A percentile compares a stretch with the other conserved stretches of the same genome.
These are phyloP conservation scores for Rhea pennata DNA, from an alignment of 2,113 vertebrate genomes.

Conservation along the genomic window DNA sequence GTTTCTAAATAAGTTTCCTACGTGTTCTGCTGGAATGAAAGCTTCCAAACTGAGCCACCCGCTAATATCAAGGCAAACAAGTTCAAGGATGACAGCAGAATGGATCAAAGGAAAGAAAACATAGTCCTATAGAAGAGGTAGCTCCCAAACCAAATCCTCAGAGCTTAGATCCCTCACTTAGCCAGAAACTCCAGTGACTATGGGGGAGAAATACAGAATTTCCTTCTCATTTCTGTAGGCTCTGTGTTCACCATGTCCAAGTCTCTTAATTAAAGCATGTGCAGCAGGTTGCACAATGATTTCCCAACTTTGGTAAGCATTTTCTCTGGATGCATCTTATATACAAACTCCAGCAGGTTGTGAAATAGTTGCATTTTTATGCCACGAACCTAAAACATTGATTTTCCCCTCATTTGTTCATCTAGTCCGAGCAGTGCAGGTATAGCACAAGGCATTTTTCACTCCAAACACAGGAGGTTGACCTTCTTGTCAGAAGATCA, in stretches of 20 bases:
- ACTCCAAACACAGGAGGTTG: not conserved
- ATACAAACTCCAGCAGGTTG: not conserved
- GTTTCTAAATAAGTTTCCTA: not conserved
- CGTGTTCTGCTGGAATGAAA: not conserved
- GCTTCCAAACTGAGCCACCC: not conserved
- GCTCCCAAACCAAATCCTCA: not conserved
- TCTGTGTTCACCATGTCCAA: not conserved
- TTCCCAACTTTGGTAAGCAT: not conserved
- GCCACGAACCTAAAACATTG: not conserved
- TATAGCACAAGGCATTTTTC: not conserved
- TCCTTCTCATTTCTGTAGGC: not conserved
- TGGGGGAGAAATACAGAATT: not conserved
- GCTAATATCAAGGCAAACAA: not conserved
- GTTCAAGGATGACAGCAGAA: not conserved
- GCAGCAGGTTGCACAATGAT: not conserved
- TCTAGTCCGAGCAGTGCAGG: not conserved
- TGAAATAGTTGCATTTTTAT: not conserved
- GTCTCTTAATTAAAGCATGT: not conserved
- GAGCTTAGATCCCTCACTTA: accelerated
- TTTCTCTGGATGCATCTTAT: not conserved
- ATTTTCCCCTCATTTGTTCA: not conserved
- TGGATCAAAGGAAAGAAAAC: not conserved
- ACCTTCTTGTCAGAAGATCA: constrained; percentile 11
- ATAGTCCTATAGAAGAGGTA: not conserved
- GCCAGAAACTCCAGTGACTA: not conserved